Conservation (phyloP, 1,140 invertebrate species). For the Microvelia longipes region DNA sequence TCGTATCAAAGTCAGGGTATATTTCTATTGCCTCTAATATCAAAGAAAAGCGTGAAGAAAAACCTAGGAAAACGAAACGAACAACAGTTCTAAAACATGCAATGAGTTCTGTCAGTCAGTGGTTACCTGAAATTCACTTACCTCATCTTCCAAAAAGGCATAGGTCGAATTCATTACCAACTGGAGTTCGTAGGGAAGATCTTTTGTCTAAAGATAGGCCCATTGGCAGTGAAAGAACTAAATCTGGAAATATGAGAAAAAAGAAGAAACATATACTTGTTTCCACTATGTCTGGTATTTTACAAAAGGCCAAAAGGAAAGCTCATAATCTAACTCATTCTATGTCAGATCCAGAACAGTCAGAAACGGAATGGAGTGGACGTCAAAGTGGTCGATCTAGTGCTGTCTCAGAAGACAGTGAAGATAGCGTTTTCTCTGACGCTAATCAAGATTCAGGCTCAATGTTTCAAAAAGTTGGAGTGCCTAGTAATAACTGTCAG, state of each 20-base stretch:
- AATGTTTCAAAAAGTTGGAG: background rate
- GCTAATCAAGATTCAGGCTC: constrained; percentile 25
- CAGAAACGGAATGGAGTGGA: constrained; percentile 53
- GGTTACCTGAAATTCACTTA: constrained; percentile 59
- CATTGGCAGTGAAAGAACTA: constrained; percentile 1
- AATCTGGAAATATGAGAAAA: constrained; percentile 31
- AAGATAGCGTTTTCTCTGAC: constrained; percentile 49
- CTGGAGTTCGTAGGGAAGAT: constrained; percentile 44
- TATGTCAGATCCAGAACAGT: constrained; percentile 58
- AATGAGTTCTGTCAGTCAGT: constrained; percentile 61
- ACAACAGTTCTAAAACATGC: constrained; percentile 58
- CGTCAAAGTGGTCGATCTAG: constrained; percentile 43
- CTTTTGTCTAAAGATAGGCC: constrained; percentile 21
- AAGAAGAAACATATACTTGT: constrained; percentile 63
- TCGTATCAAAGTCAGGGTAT: constrained; percentile 69
- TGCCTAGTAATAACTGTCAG: background rate
- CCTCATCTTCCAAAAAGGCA: constrained; percentile 45
- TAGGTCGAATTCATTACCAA: constrained; percentile 62
- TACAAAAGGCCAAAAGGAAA: constrained; percentile 60
- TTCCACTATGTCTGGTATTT: constrained; percentile 58
- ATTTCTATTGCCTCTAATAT: constrained; percentile 55
- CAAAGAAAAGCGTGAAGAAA: constrained; percentile 36
- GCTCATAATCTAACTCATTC: constrained; percentile 39
- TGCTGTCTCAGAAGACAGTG: constrained; percentile 46
- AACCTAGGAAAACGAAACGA: constrained; percentile 48